Evolutionary conservation across 2,113 vertebrate species (phyloP), one percentile per base, ranked within the genome.

Genomic region (Mystacornis crossleyi): DNA sequence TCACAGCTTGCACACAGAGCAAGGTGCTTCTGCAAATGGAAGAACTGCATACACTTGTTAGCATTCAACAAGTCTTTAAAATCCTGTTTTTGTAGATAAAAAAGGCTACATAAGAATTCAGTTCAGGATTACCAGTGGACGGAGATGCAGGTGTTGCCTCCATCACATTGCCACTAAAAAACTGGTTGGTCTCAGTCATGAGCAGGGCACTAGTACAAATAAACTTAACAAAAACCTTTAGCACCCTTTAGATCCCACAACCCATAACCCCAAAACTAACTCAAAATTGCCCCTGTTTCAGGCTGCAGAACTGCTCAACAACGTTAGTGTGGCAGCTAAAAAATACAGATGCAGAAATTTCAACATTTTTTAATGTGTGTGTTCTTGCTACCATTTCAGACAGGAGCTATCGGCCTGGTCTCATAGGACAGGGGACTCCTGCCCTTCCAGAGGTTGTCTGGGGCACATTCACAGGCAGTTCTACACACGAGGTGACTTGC

Each of bases 11-110:
- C 96, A 96, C 91, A 94, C 82, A 89, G 84, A 84, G 93, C 74
- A 74, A 93, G 53, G 89, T 95, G 97, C 95, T 96, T 90, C 94
- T 97, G 93, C 55, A 57, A 97, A 96, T 79, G 96, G 86, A 96
- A 89, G 94, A 96, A 97, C 93, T 98, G 98, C 98, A 98, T 98
- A 98, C 97, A 97, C 97, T 94, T 96, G 92, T 96, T 97, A 23
- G 51, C 96, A 93, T 97, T 97, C 97, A 95, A 90, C 94, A 93
- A 98, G 96, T 97, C 95, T 93, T 93, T 78, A 89, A 94, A 95
- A 95, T 40, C 70, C 61, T 95, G 77, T 47, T 96, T 97, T 96
- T 94, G 88, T 73, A 94, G 86, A 86, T 92, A 96, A 96, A 96
- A 96, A 97, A 97, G 95, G 93, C 92, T 97, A 95, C 69, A 80